A percentile compares a stretch with the other conserved stretches of the same genome.
Conservation (phyloP, 2,113 vertebrate genomes). For the Spermophilus dauricus region DNA sequence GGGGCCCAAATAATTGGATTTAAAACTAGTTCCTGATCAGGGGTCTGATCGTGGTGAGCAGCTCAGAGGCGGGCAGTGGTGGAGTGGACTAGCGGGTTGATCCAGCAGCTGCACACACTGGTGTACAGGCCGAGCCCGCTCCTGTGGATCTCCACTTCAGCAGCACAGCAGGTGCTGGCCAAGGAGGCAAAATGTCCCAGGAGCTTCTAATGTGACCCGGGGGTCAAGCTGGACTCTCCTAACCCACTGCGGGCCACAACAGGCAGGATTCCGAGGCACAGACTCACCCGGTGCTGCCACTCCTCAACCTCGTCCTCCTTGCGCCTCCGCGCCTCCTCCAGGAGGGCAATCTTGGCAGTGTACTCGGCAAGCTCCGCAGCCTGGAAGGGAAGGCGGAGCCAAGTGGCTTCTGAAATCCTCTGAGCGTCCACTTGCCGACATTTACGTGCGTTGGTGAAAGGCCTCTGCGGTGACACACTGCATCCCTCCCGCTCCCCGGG, state of each 20-base stretch:
- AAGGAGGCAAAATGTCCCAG: fast-evolving
- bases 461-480: neutral
- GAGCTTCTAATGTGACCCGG: neutral
- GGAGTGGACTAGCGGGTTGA: neutral
- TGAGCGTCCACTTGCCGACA: fast-evolving
- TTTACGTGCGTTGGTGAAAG: fast-evolving
- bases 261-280: no score
- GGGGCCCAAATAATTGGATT: neutral
- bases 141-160: neutral
- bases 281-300: conserved; percentile 95
- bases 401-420: neutral
- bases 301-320: conserved; percentile 95
- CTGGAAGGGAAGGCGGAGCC: conserved; percentile 81
- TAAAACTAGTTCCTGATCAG: neutral
- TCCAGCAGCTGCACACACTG: fast-evolving
- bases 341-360: conserved; percentile 92
- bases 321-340: conserved; percentile 94
- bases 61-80: no score
- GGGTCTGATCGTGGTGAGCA: neutral
- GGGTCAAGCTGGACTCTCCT: no score
- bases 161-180: neutral
- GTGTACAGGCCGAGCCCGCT: neutral
- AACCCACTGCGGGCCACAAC: fast-evolving
- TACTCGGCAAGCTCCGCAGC: conserved; percentile 95
- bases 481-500: neutral